Conservation (phyloP, 2,113 vertebrate species). For the Zeus faber region DNA sequence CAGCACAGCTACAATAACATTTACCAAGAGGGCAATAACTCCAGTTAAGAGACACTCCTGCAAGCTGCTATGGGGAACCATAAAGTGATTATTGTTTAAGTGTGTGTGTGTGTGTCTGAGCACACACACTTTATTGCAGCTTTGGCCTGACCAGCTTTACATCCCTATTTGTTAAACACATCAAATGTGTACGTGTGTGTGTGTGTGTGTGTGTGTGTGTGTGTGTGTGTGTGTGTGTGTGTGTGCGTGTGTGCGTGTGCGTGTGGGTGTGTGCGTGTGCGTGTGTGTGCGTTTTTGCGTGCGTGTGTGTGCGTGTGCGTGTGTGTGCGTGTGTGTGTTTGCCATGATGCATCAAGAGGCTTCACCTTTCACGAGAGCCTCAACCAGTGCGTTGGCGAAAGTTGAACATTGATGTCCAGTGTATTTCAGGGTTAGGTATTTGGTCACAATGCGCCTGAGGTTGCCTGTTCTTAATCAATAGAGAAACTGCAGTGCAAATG, state of each 20-base stretch:
- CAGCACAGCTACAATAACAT: conserved; percentile 4
- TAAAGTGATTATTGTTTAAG: conserved; percentile 2
- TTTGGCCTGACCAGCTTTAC: too few species aligned
- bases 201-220: background rate
- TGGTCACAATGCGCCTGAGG: too few species aligned
- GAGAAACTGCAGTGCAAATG: conserved; percentile 25
- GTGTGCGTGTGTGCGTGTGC: too few species aligned
- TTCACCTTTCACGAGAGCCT: too few species aligned
- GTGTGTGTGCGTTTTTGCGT: conserved; percentile 8
- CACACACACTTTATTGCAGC: too few species aligned
- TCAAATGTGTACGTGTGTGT: background rate
- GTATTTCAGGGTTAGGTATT: conserved; percentile 5
- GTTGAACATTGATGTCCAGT: conserved; percentile 26
- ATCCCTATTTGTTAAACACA: background rate
- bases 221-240: too few species aligned
- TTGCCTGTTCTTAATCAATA: conserved; percentile 26
- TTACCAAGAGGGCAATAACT: background rate
- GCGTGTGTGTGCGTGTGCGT: too few species aligned
- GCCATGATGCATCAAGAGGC: too few species aligned
- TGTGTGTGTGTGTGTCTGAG: background rate
- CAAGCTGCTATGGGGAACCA: background rate
- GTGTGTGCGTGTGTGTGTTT: background rate
- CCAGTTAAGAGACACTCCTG: conserved; percentile 3
- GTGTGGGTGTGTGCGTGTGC: background rate
- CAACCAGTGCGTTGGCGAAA: too few species aligned